These are phyloP conservation scores for Trichogramma evanescens DNA, from an alignment of 2,888 invertebrate species.

Conservation along the genomic window DNA sequence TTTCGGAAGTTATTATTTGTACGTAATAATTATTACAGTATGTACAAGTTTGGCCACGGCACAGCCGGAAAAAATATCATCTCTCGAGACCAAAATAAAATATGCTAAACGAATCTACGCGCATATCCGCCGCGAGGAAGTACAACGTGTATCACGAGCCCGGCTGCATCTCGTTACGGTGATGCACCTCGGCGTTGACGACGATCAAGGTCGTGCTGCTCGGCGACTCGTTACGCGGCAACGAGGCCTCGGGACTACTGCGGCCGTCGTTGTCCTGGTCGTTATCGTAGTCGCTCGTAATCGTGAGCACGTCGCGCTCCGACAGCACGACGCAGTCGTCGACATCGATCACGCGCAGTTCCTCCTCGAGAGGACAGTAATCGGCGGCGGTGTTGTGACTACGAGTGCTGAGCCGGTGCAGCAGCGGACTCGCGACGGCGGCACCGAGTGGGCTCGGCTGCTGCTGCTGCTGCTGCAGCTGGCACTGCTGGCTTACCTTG, in stretches of 20 bases:
- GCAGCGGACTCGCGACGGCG: not conserved
- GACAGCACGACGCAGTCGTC: not conserved
- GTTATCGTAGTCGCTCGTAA: constrained; percentile 9
- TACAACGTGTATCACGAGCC: constrained; percentile 5
- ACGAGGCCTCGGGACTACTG: constrained; percentile 14
- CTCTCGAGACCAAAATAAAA: not conserved
- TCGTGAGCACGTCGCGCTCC: constrained; percentile 3
- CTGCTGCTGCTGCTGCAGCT: not conserved
- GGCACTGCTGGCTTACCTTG: constrained; percentile 58
- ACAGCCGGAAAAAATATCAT: not conserved
- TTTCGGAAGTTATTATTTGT: too few species aligned
- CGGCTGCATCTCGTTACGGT: constrained; percentile 21
- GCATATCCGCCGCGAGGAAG: not conserved
- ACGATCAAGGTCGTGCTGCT: constrained; percentile 29
- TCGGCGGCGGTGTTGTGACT: constrained; percentile 22
- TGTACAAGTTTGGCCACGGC: too few species aligned
- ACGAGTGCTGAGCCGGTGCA: too few species aligned
- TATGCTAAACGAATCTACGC: not conserved
- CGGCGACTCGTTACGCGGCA: constrained; percentile 12
- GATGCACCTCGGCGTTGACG: constrained; percentile 36
- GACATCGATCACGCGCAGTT: not conserved
- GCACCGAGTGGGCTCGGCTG: not conserved
- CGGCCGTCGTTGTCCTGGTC: constrained; percentile 18
- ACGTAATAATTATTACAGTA: too few species aligned
- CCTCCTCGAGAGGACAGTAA: constrained; percentile 40